A percentile compares a stretch with the other conserved stretches of the same genome.
Evolutionary conservation across 2,888 invertebrate species (phyloP).

Genomic region (Eilema griseolum): DNA sequence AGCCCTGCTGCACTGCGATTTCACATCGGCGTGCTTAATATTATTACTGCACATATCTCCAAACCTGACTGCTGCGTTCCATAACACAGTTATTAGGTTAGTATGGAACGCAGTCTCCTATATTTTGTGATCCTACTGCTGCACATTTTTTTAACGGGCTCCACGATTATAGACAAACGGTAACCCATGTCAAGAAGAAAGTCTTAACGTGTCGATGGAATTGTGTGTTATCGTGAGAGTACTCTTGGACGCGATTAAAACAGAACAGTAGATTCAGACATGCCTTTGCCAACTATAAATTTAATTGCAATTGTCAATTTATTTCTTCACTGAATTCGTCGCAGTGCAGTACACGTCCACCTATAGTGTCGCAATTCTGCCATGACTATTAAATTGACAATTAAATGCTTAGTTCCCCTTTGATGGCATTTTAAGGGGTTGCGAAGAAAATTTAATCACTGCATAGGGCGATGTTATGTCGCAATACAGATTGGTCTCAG

Average conservation of each 20-base stretch:
- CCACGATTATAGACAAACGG: neutral
- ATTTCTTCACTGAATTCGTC: neutral
- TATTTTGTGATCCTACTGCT: no score
- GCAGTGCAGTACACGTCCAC: neutral
- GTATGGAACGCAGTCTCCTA: no score
- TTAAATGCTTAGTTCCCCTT: constrained; percentile 18
- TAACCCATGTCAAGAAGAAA: neutral
- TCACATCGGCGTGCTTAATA: no score
- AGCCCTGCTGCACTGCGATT: no score
- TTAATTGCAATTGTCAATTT: neutral
- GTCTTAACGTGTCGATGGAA: neutral
- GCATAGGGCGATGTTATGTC: constrained; percentile 30
- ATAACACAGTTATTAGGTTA: no score
- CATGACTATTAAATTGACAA: constrained; percentile 12
- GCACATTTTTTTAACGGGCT: no score
- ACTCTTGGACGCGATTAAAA: neutral
- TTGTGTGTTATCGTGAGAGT: neutral
- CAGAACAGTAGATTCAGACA: neutral
- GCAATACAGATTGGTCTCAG: constrained; percentile 32
- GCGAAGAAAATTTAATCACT: constrained; percentile 38
- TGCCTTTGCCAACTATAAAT: neutral
- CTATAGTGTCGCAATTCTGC: constrained; percentile 3
- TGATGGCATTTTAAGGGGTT: constrained; percentile 31
- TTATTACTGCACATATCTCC: no score
- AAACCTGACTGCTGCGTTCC: no score